Evolutionary conservation across 2,113 vertebrate species (phyloP).

Genomic region (Pantherophis guttatus): DNA sequence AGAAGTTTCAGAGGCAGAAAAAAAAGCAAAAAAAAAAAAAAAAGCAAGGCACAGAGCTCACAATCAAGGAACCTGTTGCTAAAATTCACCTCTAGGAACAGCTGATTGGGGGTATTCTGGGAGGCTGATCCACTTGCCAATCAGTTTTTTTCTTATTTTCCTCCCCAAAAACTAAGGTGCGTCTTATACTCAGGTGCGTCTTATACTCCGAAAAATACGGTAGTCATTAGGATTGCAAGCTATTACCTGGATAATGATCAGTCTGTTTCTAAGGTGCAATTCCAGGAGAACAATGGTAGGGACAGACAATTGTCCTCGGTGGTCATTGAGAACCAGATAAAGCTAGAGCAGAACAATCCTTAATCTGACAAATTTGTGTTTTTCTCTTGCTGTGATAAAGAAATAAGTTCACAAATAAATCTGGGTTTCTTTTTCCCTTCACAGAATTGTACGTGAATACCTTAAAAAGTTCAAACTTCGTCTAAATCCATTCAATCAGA

Average conservation of each 20-base stretch:
- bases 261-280: neutral
- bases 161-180: no score
- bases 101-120: no score
- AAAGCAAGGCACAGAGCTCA: no score
- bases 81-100: no score
- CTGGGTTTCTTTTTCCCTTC: neutral
- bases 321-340: neutral
- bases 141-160: no score
- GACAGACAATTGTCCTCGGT: neutral
- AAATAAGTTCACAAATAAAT: neutral
- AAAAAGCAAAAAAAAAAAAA: no score
- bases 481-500: neutral
- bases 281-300: neutral
- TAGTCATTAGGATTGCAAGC: neutral
- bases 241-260: neutral
- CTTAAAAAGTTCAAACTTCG: neutral
- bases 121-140: no score
- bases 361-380: neutral
- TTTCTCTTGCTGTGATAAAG: neutral
- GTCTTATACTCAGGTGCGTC: no score
- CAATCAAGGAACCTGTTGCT: no score
- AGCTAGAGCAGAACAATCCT: neutral
- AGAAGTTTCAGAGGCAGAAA: no score
- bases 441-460: slow-evolving; percentile 16
- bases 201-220: no score